Percentiles rank a stretch among this genome's conserved stretches.
phyloP scores from a whole-genome alignment of 2,113 vertebrate genomes.

The Electrona antarctica region DNA sequence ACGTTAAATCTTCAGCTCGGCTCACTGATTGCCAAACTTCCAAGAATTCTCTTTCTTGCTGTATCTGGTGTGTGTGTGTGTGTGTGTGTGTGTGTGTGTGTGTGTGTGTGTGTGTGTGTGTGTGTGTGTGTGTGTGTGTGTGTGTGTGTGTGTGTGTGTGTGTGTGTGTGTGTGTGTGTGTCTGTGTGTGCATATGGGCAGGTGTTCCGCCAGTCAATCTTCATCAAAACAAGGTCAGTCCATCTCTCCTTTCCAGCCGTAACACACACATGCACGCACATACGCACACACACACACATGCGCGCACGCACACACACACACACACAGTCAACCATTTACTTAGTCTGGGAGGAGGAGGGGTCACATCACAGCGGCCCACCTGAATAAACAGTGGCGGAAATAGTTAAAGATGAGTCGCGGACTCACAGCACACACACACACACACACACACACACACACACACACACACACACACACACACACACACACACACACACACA shows the following conservation, averaged over 20 bases:
- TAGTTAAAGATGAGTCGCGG: slow-evolving; percentile 70
- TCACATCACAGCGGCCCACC: slow-evolving; percentile 73
- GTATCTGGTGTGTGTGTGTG: too few species aligned
- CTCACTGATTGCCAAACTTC: too few species aligned
- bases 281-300: slow-evolving; percentile 30
- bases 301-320: slow-evolving; percentile 17
- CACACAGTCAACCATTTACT: slow-evolving; percentile 32
- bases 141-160: background rate
- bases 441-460: slow-evolving; percentile 60
- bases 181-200: slow-evolving; percentile 18
- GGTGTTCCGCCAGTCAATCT: slow-evolving; percentile 61
- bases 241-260: slow-evolving; percentile 45
- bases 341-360: slow-evolving; percentile 36
- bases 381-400: slow-evolving; percentile 81
- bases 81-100: too few species aligned
- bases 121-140: too few species aligned
- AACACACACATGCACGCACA: slow-evolving; percentile 45
- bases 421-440: slow-evolving; percentile 45
- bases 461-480: slow-evolving; percentile 63
- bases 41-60: too few species aligned
- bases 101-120: too few species aligned
- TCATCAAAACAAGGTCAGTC: slow-evolving; percentile 63
- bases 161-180: too few species aligned
- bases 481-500: slow-evolving; percentile 58
- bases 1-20: background rate